Percentiles rank a stretch among this genome's conserved stretches.
phyloP scores from a whole-genome alignment of 2,113 vertebrate genomes.

The Plecturocebus donacophilus region DNA sequence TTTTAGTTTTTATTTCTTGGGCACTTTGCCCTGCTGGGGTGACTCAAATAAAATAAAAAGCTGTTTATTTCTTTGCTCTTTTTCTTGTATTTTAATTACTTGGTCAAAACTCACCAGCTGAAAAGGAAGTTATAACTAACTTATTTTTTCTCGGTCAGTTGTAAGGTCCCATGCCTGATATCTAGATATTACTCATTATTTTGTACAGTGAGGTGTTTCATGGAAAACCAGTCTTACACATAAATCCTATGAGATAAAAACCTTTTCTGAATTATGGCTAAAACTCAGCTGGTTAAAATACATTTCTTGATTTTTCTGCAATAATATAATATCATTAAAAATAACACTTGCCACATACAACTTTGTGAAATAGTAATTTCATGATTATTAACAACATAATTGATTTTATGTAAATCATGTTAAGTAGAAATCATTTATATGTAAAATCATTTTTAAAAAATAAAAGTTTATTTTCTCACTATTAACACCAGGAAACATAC shows the following conservation, averaged over 20 bases:
- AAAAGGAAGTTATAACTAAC: background rate
- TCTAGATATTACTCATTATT: background rate
- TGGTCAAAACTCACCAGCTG: background rate
- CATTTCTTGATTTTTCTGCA: background rate
- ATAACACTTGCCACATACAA: background rate
- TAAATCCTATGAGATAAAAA: background rate
- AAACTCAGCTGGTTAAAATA: background rate
- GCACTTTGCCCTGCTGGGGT: background rate
- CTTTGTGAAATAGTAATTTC: background rate
- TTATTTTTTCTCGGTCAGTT: background rate
- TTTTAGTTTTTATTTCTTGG: background rate
- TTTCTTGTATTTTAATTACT: conserved; percentile 10
- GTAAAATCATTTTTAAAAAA: background rate
- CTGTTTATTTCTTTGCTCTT: background rate
- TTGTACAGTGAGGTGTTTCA: background rate
- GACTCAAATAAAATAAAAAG: background rate
- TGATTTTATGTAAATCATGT: background rate
- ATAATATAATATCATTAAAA: background rate
- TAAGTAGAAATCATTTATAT: background rate
- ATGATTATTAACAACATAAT: background rate
- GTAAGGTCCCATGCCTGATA: background rate
- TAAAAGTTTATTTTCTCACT: background rate
- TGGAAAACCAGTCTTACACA: background rate
- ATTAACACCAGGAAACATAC: background rate
- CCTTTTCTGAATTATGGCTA: background rate